Conservation (phyloP, 2,113 vertebrate species). For the Leptodactylus fuscus region DNA sequence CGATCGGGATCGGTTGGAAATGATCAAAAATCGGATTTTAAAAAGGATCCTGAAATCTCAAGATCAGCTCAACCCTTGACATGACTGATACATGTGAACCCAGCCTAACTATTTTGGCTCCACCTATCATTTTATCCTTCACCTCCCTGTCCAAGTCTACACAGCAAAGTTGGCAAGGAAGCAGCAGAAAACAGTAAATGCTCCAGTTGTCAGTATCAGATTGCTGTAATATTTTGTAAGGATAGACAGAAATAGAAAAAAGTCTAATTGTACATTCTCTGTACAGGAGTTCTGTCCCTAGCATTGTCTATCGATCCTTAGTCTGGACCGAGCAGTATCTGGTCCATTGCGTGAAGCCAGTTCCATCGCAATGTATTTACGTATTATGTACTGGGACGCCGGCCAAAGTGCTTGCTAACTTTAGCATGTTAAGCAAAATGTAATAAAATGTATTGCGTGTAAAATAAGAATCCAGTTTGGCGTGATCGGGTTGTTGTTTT, state of each 20-base stretch:
- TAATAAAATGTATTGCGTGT: constrained; percentile 32
- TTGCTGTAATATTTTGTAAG: too few species aligned
- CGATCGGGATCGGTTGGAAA: too few species aligned
- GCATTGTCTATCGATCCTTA: not conserved
- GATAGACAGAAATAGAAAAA: too few species aligned
- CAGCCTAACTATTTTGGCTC: too few species aligned
- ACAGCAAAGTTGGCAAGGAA: not conserved
- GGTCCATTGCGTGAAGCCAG: not conserved
- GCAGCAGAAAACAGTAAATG: not conserved
- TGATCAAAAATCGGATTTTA: too few species aligned
- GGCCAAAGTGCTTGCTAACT: constrained; percentile 41
- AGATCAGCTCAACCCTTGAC: too few species aligned
- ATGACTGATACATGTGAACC: too few species aligned
- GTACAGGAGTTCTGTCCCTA: not conserved
- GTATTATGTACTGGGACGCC: constrained; percentile 3
- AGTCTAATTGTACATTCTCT: not conserved
- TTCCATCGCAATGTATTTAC: not conserved
- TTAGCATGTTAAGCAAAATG: constrained; percentile 51
- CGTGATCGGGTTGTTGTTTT: not conserved
- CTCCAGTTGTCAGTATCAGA: too few species aligned
- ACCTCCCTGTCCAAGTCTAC: not conserved
- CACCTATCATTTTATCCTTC: too few species aligned
- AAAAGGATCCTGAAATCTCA: too few species aligned
- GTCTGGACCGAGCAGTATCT: not conserved
- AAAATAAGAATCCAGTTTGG: constrained; percentile 43